Base-by-base conservation (phyloP, 1,140 invertebrate genomes). In the Sweltsa coloradensis region DNA sequence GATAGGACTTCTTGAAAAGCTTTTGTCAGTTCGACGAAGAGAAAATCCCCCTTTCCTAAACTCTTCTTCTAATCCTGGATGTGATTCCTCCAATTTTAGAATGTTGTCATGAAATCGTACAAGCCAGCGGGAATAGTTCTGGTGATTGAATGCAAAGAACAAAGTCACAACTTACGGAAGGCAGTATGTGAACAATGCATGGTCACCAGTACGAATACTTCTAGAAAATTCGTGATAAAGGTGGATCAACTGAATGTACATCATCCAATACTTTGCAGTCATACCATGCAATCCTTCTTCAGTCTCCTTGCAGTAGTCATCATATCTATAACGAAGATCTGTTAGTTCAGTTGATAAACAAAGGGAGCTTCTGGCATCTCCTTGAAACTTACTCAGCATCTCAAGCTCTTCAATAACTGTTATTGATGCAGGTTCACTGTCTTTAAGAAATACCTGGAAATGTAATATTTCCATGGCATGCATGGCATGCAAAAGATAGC, bases 61-160 rank as follows among this genome's bases (percentile, higher is more conserved):
- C 19, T 53, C 11, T 2, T 49, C 16, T 24, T 50, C 19, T 40
- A 60, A 39, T 24, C 42, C 48, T 27, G 55, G 59, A 46, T 60
- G 57, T 7, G 56, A 58, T 49, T 52, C 43, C 7, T 53, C 36
- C 16, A 58, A 53, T 42, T 54, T 55, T 16, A 52, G n/a, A 27
- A 61, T 49, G 49, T 61, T 60, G 16, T 53, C 42, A 41, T 42
- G 5, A 49, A 63, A 63, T 52, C 52, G 55, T 2, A 57, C 42
- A 0, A 46, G 14, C 43, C 52, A 63, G n/a, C 60, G 53, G 21
- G 56, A 44, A 53, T 64, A 63, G 31, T 64, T 63, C 31, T 34
- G 56, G 40, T 64, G 60, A 51, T 64, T 62, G 7, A 46, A 55
- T 1, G 50, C 46, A 37, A 65, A 65, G 51, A 65, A 63, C 23